Conservation (phyloP, 2,797 vertebrate genomes). For the Acanthopagrus latus region DNA sequence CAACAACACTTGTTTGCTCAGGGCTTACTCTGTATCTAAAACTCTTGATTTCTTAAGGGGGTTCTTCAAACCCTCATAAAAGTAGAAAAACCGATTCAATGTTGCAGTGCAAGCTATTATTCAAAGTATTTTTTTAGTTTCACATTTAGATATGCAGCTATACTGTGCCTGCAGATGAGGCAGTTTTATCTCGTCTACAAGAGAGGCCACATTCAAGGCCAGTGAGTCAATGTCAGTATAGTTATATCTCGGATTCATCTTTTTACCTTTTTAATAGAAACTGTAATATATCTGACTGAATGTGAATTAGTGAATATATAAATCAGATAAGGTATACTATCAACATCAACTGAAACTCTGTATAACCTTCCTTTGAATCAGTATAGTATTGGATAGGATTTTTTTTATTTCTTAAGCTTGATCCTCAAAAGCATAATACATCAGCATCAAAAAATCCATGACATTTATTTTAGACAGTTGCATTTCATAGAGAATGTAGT, state of each 20-base stretch:
- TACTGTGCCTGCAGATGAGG: conserved; percentile 4
- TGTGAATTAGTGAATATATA: too few relatives aligned
- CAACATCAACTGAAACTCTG: conserved; percentile 4
- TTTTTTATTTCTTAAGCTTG: neutral
- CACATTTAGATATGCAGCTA: conserved; percentile 1
- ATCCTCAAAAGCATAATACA: neutral
- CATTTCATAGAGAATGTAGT: conserved; percentile 20
- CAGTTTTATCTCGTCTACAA: conserved; percentile 14
- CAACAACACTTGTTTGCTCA: conserved; percentile 59
- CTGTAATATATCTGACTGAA: too few relatives aligned
- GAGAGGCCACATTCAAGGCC: conserved; percentile 42
- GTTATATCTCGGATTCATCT: conserved; percentile 70
- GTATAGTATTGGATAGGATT: neutral
- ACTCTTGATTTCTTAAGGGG: conserved; percentile 53
- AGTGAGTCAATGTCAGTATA: conserved; percentile 66
- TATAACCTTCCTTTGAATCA: conserved; percentile 10
- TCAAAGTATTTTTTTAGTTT: conserved; percentile 25
- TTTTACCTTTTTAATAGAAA: conserved; percentile 68
- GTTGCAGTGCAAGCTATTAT: conserved; percentile 33
- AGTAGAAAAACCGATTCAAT: conserved; percentile 40
- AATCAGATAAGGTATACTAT: too few relatives aligned
- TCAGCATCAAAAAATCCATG: neutral
- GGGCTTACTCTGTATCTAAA: conserved; percentile 49
- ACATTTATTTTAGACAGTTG: neutral
- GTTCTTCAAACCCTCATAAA: conserved; percentile 54